phyloP scores from a whole-genome alignment of 2,888 invertebrate species.

The Heliconius charithonia region DNA sequence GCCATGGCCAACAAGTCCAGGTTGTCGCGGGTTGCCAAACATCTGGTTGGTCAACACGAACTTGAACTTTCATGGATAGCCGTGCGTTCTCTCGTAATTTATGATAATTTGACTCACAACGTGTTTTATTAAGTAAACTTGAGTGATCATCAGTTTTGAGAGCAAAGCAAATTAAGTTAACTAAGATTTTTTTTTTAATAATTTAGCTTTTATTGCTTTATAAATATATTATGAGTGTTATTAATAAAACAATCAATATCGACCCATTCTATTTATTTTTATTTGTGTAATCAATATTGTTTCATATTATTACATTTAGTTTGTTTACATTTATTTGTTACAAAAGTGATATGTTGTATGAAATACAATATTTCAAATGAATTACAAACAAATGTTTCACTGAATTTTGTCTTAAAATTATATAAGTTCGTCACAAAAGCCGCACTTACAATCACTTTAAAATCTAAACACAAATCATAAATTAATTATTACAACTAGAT shows the following conservation, averaged over 20 bases:
- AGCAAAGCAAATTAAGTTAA: not conserved
- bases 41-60: conserved; percentile 40
- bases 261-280: not conserved
- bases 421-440: not conserved
- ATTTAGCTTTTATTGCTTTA: not conserved
- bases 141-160: not conserved
- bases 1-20: conserved; percentile 39
- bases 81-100: conserved; percentile 33
- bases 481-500: not conserved
- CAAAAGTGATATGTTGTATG: too few relatives aligned
- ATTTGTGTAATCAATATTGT: not conserved
- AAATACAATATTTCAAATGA: not conserved
- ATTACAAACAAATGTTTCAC: not conserved
- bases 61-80: conserved; percentile 42
- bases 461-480: not conserved
- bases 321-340: not conserved
- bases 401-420: not conserved
- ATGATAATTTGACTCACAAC: not conserved
- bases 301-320: not conserved
- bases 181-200: not conserved
- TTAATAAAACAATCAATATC: not conserved
- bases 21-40: conserved; percentile 36
- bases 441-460: not conserved
- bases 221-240: not conserved
- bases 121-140: conserved; percentile 10